Conservation (phyloP, 1,140 invertebrate species). For the Lysiphlebus fabarum region DNA sequence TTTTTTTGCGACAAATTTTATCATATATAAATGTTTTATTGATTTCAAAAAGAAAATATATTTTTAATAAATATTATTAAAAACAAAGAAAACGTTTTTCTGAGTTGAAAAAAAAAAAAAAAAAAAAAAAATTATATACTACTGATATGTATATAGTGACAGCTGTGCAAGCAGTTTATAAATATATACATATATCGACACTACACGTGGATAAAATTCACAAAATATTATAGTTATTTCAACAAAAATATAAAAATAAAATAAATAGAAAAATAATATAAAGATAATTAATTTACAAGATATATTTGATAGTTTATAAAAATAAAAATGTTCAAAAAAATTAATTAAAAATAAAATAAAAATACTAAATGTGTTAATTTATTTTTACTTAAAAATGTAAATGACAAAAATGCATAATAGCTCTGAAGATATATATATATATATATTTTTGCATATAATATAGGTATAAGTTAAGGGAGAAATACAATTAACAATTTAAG, state of each 20-base stretch:
- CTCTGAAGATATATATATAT: slow-evolving; percentile 6
- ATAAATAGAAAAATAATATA: no score
- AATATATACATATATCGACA: not conserved
- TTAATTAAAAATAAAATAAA: not conserved
- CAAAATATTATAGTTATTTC: no score
- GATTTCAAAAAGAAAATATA: no score
- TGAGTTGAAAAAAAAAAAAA: no score
- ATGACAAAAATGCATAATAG: not conserved
- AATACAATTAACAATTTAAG: slow-evolving; percentile 52
- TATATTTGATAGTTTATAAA: not conserved
- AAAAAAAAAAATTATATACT: no score
- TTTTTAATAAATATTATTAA: no score
- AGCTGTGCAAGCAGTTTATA: slow-evolving; percentile 16
- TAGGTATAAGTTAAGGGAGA: not conserved
- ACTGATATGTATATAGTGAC: slow-evolving; percentile 9
- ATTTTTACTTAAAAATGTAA: slow-evolving; percentile 17
- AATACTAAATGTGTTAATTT: slow-evolving; percentile 32
- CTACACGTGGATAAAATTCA: no score
- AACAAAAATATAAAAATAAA: no score
- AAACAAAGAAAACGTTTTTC: no score
- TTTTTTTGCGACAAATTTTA: no score
- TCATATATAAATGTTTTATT: no score
- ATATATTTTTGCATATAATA: slow-evolving; percentile 15
- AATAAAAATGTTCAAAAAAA: not conserved
- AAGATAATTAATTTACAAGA: no score